Conservation (phyloP, 2,888 invertebrate species). For the Pyrrhia umbra region DNA sequence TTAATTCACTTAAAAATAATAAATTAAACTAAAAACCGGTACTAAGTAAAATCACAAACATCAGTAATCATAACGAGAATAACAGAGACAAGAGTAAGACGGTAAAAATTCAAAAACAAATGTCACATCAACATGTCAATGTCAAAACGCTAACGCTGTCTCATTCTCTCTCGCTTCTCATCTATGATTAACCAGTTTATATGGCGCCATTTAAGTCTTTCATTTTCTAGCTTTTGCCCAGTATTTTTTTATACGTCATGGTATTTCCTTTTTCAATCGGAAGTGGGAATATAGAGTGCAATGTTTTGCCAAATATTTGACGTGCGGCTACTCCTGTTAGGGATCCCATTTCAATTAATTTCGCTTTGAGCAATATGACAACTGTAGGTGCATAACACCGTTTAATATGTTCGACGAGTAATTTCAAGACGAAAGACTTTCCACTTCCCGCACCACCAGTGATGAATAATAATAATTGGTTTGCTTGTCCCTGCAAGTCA, state of each 20-base stretch:
- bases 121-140: no score
- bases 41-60: no score
- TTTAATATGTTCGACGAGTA: constrained; percentile 11
- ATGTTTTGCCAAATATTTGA: neutral
- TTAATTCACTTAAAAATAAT: no score
- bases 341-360: constrained; percentile 54
- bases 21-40: no score
- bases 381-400: constrained; percentile 32
- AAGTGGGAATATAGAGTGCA: neutral
- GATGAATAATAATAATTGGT: constrained; percentile 17
- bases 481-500: no score
- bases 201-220: neutral
- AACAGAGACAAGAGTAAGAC: no score
- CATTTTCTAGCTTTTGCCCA: neutral
- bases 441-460: neutral
- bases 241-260: neutral
- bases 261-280: neutral
- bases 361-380: constrained; percentile 43
- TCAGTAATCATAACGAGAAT: no score
- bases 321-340: constrained; percentile 38
- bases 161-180: no score
- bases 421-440: constrained; percentile 8
- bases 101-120: no score
- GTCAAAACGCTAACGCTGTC: no score
- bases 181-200: neutral